Evolutionary conservation across 1,140 invertebrate species (phyloP), one percentile per base, ranked within the genome.

Genomic region (Periplaneta americana): DNA sequence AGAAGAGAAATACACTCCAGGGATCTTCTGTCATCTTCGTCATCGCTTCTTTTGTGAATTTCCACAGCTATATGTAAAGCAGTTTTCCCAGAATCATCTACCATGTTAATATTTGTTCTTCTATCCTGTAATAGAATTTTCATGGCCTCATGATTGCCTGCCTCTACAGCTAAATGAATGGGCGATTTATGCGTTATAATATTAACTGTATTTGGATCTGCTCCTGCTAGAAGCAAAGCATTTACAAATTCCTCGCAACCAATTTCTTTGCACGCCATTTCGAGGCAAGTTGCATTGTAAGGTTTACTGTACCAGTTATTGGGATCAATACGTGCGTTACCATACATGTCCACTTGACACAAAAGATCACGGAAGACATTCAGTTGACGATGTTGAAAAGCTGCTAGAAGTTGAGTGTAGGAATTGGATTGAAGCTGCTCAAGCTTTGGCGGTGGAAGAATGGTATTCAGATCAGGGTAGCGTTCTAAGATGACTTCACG

Each of bases 1-100:
- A 87, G 80, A 11, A 82, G 17, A 34, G 81, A 22, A 10, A 85
- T n/a, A 36, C 81, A 81, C 57, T 28, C 34, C 75, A 75, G 22
- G 76, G 3, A 15, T n/a, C 34, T 22, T 22, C 31, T 6, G 32
- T 9, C 32, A 34, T 78, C 34, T 8, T 13, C 34, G 4, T 37
- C 76, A 28, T 34, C n/a, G 15, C 17, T 33, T 34, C 17, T 22
- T 8, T 78, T 34, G 28, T 36, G 76, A 28, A 32, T 75, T n/a
- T 78, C 37, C 18, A 37, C 76, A 11, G 33, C 76, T n/a, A 78
- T 37, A 22, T 78, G 76, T 34, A 78, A 33, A 37, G 76, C 76
- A 36, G 76, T 78, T 34, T 34, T 11, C 34, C 76, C 76, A 34
- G 11, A 36, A 3, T 78, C 76, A 37, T 78, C 37, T 22, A 78